Base-by-base conservation (phyloP, 2,797 vertebrate genomes). In the Sebastes vulpes region DNA sequence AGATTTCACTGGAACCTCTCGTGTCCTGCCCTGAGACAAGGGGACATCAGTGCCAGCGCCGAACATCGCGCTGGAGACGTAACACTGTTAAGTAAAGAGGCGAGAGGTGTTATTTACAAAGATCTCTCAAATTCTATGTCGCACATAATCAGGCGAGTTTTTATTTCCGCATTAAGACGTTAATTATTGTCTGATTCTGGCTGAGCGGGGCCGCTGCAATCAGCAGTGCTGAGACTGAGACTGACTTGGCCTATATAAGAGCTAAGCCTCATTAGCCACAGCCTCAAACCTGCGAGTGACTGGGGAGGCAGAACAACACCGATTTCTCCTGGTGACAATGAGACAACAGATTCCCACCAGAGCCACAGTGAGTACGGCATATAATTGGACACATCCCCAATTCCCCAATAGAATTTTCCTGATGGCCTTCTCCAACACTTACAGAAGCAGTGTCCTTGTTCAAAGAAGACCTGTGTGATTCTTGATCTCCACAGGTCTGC, bases 201-300 rank as follows among this genome's bases (percentile, higher is more conserved):
- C 72, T 84, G 86, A 84, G 81, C 72, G 54, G 70, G 60, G 60
- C 81, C 52, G 61, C 68, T 79, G 65, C 75, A 84, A 86, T 89
- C 81, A 85, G 70, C 65, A 63, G 50, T 20, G 84, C 76, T 74
- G 82, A 86, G 84, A 70, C 77, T 64, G 78, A 77, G 77, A 71
- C 75, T 74, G 90, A 89, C 86, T 92, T 89, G 90, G 89, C 92
- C 87, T 92, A 91, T 64, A 92, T 92, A 89, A 78, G 69, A 89
- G 85, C 81, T 91, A 91, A 83, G 82, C 89, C 92, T 95, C 93
- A 91, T 95, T 94, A 95, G 89, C 75, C 71, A 88, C 87, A 90
- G 86, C 83, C 80, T 87, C 82, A 88, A 90, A 93, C 84, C 90
- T 87, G 79, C 60, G n/a, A 84, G 71, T 78, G 82, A 80, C 81